Base-by-base conservation (phyloP, 2,113 vertebrate genomes). In the Psittacula cyanocephala region DNA sequence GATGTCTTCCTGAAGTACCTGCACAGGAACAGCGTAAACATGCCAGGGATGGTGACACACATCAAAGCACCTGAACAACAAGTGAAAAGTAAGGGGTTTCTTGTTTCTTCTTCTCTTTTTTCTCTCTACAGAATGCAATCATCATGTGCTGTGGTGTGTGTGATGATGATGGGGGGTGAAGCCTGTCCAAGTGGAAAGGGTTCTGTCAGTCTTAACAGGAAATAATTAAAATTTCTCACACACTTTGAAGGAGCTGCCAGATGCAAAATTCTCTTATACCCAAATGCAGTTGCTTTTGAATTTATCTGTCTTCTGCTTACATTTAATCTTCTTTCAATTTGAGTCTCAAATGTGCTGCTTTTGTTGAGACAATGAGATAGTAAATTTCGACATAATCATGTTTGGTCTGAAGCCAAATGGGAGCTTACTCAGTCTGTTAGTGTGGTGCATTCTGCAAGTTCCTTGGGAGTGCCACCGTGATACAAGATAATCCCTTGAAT, bases 1-100 rank as follows among this genome's bases (percentile, higher is more conserved):
- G 99, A 99, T 20, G 99, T 99, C 91, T 99, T 99, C 98, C 98
- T 99, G 80, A 99, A 99, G 91, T 99, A 99, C 97, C 98, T 99
- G 97, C 99, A 99, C 98, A 98, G 99, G 92, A 99, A 99, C 95
- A 99, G 99, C 1, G 99, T 99, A 77, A 99, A 99, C 98, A 99
- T 99, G 99, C 99, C 99, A 0, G 99, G 99, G 37, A 99, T 99
- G 99, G 98, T 99, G 96, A 99, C 99, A 9, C 99, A 99, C 49
- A 98, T 99, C 97, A 99, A 99, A 96, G 99, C 99, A 20, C 99
- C 99, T 2, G 99, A 99, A 47, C 99, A 99, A 59, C 99, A 99
- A 98, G 99, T 99, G 52, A 99, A 99, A 98, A 99, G 99, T 99
- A 97, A 99, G 99, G 97, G 4, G 2, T 22, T 63, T 23, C 59